Evolutionary conservation across 2,888 invertebrate species (phyloP).

Genomic region (Pandemis cinnamomeana): DNA sequence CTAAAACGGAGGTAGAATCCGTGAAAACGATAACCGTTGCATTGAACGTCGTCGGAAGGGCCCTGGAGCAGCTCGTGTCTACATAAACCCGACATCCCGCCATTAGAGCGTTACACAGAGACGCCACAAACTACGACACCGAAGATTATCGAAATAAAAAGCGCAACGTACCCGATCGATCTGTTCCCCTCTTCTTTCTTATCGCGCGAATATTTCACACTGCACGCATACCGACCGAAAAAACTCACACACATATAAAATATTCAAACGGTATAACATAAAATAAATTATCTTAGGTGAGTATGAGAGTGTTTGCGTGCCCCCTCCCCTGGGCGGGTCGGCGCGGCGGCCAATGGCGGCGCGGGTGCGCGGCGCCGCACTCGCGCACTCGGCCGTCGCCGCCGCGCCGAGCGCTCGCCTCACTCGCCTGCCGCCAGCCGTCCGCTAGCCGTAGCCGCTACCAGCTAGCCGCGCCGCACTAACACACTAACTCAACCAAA

Average conservation of each 20-base stretch:
- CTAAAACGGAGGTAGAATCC: neutral
- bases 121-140: slow-evolving; percentile 66
- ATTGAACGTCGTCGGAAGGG: neutral
- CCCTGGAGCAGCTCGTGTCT: neutral
- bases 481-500: too few species aligned
- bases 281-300: slow-evolving; percentile 85
- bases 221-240: slow-evolving; percentile 83
- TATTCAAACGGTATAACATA: slow-evolving; percentile 85
- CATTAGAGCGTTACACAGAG: slow-evolving; percentile 1
- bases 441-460: slow-evolving; percentile 24
- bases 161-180: slow-evolving; percentile 82
- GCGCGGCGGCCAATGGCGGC: slow-evolving; percentile 82
- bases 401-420: slow-evolving; percentile 52
- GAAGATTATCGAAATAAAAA: slow-evolving; percentile 76
- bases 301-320: slow-evolving; percentile 76
- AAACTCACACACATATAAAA: slow-evolving; percentile 85
- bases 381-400: slow-evolving; percentile 54
- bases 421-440: slow-evolving; percentile 46
- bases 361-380: slow-evolving; percentile 81
- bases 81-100: slow-evolving; percentile 15
- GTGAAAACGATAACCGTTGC: slow-evolving; percentile 2
- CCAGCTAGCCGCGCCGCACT: too few species aligned
- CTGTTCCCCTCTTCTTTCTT: slow-evolving; percentile 84
- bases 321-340: slow-evolving; percentile 81
- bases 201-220: slow-evolving; percentile 85